Percentiles rank a stretch among this genome's conserved stretches.
Evolutionary conservation across 2,888 invertebrate genomes (phyloP).

Genomic region (Polydrusus pterygomalis): DNA sequence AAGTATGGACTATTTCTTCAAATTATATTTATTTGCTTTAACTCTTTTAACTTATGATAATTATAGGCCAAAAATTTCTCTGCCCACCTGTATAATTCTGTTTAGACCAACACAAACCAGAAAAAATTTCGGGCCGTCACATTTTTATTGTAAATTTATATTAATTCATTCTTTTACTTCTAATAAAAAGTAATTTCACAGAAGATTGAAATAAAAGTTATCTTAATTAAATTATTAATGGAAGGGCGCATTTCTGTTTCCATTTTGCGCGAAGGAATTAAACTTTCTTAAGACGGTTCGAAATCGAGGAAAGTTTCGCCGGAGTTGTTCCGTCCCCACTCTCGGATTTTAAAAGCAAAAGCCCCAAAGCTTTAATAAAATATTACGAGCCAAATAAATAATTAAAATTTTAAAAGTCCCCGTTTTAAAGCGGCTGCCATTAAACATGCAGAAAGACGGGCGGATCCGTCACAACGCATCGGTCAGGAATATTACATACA

Average conservation of each 20-base stretch:
- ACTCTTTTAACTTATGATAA: too few relatives aligned
- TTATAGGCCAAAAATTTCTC: too few relatives aligned
- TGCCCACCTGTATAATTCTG: too few relatives aligned
- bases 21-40: too few relatives aligned
- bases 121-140: too few relatives aligned
- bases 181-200: conserved; percentile 55
- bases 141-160: too few relatives aligned
- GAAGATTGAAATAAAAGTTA: conserved; percentile 57
- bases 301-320: conserved; percentile 47
- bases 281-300: conserved; percentile 46
- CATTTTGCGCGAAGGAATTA: conserved; percentile 48
- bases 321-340: conserved; percentile 36
- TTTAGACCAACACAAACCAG: too few relatives aligned
- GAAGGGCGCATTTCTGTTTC: conserved; percentile 42
- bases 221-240: conserved; percentile 47
- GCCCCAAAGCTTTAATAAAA: conserved; percentile 52
- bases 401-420: conserved; percentile 35
- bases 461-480: background rate
- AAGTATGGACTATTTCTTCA: too few relatives aligned
- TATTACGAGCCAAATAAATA: conserved; percentile 54
- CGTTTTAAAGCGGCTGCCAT: background rate
- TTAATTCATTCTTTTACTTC: too few relatives aligned
- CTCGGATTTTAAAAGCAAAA: conserved; percentile 3
- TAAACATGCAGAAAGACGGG: background rate
- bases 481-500: too few relatives aligned